Conservation (phyloP, 2,113 vertebrate species). For the Pluvialis apricaria region DNA sequence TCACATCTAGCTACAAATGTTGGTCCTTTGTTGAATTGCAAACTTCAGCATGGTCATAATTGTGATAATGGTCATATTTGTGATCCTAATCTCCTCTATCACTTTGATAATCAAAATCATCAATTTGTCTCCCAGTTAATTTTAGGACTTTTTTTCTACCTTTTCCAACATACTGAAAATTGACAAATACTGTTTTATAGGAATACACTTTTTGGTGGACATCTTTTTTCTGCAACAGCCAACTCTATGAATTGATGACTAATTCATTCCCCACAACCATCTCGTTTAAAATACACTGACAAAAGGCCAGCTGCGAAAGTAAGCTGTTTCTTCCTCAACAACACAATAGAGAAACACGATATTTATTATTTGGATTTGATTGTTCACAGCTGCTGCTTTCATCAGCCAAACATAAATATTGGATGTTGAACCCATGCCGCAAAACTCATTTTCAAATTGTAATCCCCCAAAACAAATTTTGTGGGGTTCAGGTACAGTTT, state of each 20-base stretch:
- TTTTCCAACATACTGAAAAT: neutral
- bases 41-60: neutral
- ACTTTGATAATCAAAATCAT: neutral
- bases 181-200: neutral
- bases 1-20: neutral
- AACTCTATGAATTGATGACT: neutral
- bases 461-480: neutral
- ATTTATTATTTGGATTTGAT: neutral
- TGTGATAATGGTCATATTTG: neutral
- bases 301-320: conserved; percentile 16
- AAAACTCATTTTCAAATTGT: neutral
- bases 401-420: neutral
- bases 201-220: neutral
- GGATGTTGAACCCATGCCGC: neutral
- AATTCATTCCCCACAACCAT: neutral
- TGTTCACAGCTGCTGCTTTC: conserved; percentile 4
- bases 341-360: neutral
- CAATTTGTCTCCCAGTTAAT: neutral
- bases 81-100: neutral
- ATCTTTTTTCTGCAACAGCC: neutral
- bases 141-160: neutral
- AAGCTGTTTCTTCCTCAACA: neutral
- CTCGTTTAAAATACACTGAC: neutral
- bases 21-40: neutral
- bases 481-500: neutral